Evolutionary conservation across 2,113 vertebrate genomes (phyloP).

Genomic region (Cynopterus brachyotis): DNA sequence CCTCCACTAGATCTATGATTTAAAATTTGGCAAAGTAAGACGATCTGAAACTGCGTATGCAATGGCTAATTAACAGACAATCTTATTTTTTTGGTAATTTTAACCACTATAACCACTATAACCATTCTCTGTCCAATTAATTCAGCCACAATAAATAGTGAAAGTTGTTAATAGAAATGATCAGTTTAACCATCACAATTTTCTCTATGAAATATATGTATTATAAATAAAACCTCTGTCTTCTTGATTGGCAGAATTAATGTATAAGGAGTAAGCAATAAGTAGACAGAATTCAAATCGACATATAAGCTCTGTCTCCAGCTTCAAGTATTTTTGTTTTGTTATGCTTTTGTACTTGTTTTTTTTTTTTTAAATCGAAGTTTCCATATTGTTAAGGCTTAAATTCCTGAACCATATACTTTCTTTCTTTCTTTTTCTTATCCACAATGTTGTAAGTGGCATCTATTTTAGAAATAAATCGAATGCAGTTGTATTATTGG

Average conservation of each 20-base stretch:
- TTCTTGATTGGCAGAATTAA: not conserved
- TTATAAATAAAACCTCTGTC: not conserved
- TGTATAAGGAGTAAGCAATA: not conserved
- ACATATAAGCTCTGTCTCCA: not conserved
- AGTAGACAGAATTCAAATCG: not conserved
- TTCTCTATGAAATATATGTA: not conserved
- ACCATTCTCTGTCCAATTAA: not conserved
- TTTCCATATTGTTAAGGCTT: not conserved
- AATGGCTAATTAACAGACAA: not conserved
- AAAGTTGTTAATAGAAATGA: not conserved
- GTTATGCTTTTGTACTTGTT: not conserved
- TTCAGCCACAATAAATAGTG: not conserved
- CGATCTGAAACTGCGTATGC: not conserved
- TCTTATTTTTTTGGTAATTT: not conserved
- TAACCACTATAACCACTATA: not conserved
- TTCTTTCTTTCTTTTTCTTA: not conserved
- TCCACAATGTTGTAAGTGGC: not conserved
- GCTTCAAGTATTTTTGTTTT: not conserved
- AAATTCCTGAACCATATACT: not conserved
- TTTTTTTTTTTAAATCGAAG: not conserved
- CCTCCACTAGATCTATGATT: not conserved
- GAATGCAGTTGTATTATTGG: conserved; percentile 71
- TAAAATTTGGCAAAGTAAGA: not conserved
- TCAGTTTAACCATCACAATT: not conserved
- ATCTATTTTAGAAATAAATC: conserved; percentile 58